Percentiles rank a stretch among this genome's conserved stretches.
These are phyloP conservation scores for Astur gentilis DNA, from an alignment of 2,113 vertebrate species.

Conservation along the genomic window DNA sequence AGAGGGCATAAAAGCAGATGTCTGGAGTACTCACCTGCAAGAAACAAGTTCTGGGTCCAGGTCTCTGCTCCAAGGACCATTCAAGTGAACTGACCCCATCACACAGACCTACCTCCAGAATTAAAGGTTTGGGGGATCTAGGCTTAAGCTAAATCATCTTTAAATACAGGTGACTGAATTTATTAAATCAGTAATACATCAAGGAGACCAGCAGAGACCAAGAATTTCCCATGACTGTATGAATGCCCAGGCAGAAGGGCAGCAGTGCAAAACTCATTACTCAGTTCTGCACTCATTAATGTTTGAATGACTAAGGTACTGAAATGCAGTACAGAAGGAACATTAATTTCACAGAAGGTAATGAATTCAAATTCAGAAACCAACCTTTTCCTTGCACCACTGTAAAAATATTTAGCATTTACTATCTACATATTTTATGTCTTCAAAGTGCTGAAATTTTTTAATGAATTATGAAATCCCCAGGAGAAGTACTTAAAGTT, in stretches of 20 bases:
- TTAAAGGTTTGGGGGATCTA: not conserved
- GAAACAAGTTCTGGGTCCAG: not conserved
- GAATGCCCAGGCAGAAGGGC: not conserved
- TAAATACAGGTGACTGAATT: not conserved
- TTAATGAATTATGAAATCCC: not conserved
- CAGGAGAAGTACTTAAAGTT: not conserved
- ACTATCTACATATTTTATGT: conserved; percentile 17
- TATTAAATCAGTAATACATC: not conserved
- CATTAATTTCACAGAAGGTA: not conserved
- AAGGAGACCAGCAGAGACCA: not conserved
- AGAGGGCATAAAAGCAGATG: not conserved
- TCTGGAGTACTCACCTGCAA: not conserved
- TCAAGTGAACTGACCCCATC: not conserved
- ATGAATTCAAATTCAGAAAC: conserved; percentile 21
- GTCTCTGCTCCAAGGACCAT: not conserved
- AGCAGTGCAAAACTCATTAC: conserved; percentile 26
- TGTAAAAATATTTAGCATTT: conserved; percentile 44
- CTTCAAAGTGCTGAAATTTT: not conserved
- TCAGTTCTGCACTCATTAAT: conserved; percentile 1
- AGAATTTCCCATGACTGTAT: not conserved
- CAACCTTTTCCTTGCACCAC: conserved; percentile 1
- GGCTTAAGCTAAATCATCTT: not conserved
- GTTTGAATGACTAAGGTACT: not conserved
- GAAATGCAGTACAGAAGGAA: not conserved
- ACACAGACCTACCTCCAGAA: not conserved